Base-by-base conservation (phyloP, 2,797 vertebrate species). In the Luscinia megarhynchos region DNA sequence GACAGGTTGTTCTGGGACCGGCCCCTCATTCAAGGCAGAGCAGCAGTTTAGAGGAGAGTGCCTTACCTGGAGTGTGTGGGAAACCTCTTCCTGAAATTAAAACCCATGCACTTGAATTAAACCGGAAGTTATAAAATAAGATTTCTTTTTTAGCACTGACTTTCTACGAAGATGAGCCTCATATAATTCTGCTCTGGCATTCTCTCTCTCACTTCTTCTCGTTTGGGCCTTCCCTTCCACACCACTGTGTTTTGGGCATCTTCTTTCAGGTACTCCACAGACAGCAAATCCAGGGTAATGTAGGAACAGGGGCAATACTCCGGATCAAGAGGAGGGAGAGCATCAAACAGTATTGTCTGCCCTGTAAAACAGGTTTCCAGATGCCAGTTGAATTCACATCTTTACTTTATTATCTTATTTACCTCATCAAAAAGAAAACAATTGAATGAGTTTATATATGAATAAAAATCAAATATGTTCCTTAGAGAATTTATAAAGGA, bases 271-370 rank as follows among this genome's bases (percentile, higher is more conserved):
- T 36, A 24, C 24, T 34, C 22, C 3, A 4, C 9, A 41, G 4
- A 4, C 11, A 0, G 0, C 32, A 87, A 93, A 41, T 16, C n/a
- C 68, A 63, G 74, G 19, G 50, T 70, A 46, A 30, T 34, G 9
- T 11, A 55, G 38, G 36, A 11, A 62, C 40, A 29, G 5, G 2
- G 1, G 10, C 3, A 2, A 50, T 1, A 3, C n/a, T 29, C 7
- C 1, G 4, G 26, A 30, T 59, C 32, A 48, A 14, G 12, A 83
- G 26, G 14, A 13, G 12, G 36, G 29, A 87, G 32, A 77, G n/a
- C 38, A 61, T 17, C 43, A 66, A 63, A 59, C 12, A 61, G 34
- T 43, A 64, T 5, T 7, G 1, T 21, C 9, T 66, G 16, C 53
- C 50, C 74, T 4, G 1, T 40, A 61, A 90, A 92, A 59, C 75